These are phyloP conservation scores for Onychostoma macrolepis DNA, from an alignment of 2,113 vertebrate species.

Conservation along the genomic window DNA sequence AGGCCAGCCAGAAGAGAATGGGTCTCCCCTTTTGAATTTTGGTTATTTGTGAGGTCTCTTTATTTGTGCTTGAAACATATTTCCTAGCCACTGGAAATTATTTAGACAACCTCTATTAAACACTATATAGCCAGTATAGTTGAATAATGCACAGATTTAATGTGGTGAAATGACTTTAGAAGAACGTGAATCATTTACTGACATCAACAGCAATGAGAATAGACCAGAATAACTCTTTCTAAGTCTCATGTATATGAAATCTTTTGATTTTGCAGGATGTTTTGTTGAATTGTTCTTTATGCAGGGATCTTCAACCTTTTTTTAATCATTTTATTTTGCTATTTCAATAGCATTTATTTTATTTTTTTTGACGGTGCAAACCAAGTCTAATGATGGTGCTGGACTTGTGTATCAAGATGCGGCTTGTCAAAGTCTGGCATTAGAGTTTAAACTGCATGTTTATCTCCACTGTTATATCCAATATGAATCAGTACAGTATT, in stretches of 20 bases:
- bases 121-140: neutral
- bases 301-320: neutral
- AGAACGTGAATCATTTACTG: neutral
- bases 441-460: neutral
- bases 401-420: neutral
- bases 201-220: neutral
- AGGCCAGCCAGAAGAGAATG: neutral
- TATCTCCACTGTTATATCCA: neutral
- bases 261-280: neutral
- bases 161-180: neutral
- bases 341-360: neutral
- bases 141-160: neutral
- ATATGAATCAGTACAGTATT: neutral
- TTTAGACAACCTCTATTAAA: neutral
- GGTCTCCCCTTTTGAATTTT: constrained; percentile 5
- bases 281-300: neutral
- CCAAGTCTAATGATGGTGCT: neutral
- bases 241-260: neutral
- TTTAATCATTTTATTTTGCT: neutral
- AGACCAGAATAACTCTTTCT: neutral
- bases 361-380: neutral
- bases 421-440: neutral
- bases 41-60: neutral
- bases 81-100: neutral
- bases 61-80: neutral